Base-by-base conservation (phyloP, 2,888 invertebrate species). In the Calameuta pallipes region DNA sequence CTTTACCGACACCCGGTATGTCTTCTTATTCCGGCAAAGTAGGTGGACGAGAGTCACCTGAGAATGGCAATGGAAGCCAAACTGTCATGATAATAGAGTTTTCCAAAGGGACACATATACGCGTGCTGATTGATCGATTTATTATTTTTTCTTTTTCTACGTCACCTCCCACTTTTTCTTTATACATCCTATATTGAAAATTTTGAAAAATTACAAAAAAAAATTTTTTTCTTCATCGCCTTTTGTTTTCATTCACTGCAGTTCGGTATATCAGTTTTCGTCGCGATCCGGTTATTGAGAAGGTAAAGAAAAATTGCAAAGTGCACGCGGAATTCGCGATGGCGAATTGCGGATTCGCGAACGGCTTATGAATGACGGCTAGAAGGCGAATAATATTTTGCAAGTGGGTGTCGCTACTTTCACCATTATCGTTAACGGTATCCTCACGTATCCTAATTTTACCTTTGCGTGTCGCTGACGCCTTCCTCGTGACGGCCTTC, bases 381-480 rank as follows among this genome's bases (percentile, higher is more conserved):
- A 30, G 11, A 33, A 33, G 11, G 35, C 0, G 74, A 74, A 30
- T 30, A 35, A 76, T 69, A 70, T 69, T 76, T 78, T 79, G 74
- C 79, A 74, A 79, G 79, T 82, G 81, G 83, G 83, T 82, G 83
- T 81, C 82, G 80, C 82, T 86, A 89, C 89, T 89, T 89, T 89
- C 89, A 87, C 89, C 87, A 86, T 87, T 88, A 88, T 86, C 83
- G 86, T 89, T 89, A 89, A 88, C 88, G 87, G 89, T 88, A 87
- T 80, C 74, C 83, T 77, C 76, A 77, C 82, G 82, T 85, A 87
- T 85, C 85, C 88, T 86, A 87, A 88, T 88, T 56, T 88, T 82
- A 82, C 82, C 81, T 83, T 83, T 78, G 84, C 85, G 83, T 82
- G 83, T 84, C 84, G 80, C 81, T 79, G 82, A 80, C 79, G 76